Base-by-base conservation (phyloP, 2,888 invertebrate genomes). In the Eupithecia inturbata region DNA sequence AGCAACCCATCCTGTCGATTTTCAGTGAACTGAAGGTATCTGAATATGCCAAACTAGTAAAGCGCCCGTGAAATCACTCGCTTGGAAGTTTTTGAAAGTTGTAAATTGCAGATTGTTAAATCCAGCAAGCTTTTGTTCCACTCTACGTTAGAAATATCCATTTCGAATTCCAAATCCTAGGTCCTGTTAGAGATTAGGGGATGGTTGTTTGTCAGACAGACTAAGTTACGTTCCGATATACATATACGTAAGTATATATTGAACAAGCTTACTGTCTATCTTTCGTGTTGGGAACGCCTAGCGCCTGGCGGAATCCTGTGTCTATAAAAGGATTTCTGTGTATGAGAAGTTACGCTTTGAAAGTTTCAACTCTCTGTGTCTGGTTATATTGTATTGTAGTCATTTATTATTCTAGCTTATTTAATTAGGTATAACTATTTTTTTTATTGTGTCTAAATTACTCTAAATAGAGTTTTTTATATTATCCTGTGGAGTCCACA, bases 1-100 rank as follows among this genome's bases (percentile, higher is more conserved):
- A 71, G 75, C 77, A 75, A 77, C 71, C 72, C 70, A 70, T 83
- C 81, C 82, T 82, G 70, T 77, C 75, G 77, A 81, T 79, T 80
- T 78, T 76, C 49, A 77, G 69, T 81, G 84, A 77, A 76, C 36
- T 74, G 73, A 73, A 78, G 82, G 78, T 84, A 82, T 77, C 68
- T 69, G 75, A 72, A 77, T 79, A 73, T 74, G 77, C 72, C 70
- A 67, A 74, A 73, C 69, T 74, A 71, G 64, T 36, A 36, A n/a
- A 36, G 19, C 22, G 36, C 22, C 64, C 33, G n/a, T 64, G 64
- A 64, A 4, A 12, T 64, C n/a, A 33, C 19, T 36, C 64, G 36
- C 33, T 31, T 64, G 64, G 64, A 64, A 64, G 36, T 33, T n/a
- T n/a, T 12, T n/a, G 19, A 63, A 63, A 36, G 64, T 64, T 64